Evolutionary conservation across 1,140 invertebrate genomes (phyloP).

Genomic region (Babylonia areolata): DNA sequence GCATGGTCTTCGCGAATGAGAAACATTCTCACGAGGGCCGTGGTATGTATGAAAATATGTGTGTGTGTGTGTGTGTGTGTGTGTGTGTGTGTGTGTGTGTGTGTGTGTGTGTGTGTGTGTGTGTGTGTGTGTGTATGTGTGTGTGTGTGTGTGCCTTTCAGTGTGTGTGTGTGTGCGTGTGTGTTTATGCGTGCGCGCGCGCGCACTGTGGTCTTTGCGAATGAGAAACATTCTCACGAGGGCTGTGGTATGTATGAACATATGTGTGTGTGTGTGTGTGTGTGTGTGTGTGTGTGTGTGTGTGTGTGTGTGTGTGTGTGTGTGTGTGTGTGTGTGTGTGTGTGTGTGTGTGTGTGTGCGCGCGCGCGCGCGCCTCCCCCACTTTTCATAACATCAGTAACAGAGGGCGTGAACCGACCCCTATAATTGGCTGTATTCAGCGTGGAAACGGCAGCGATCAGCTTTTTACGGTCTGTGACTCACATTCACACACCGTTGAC

Average conservation of each 20-base stretch:
- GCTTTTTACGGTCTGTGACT: too few relatives aligned
- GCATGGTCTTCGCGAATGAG: too few relatives aligned
- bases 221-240: too few relatives aligned
- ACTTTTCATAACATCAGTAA: too few relatives aligned
- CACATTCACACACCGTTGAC: too few relatives aligned
- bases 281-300: slow-evolving; percentile 10
- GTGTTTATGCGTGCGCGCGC: slow-evolving; percentile 9
- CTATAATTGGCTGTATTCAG: too few relatives aligned
- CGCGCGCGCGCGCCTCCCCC: too few relatives aligned
- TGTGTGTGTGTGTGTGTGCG: background rate
- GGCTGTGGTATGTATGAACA: background rate
- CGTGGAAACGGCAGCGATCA: too few relatives aligned
- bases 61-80: background rate
- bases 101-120: background rate
- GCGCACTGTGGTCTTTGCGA: too few relatives aligned
- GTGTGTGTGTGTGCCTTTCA: background rate
- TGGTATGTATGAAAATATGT: background rate
- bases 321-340: background rate
- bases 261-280: background rate
- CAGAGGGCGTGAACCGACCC: too few relatives aligned
- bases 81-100: background rate
- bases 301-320: slow-evolving; percentile 2
- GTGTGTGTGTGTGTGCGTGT: slow-evolving; percentile 19
- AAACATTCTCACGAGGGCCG: too few relatives aligned
- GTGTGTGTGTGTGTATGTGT: background rate